Evolutionary conservation across 2,113 vertebrate genomes (phyloP), one percentile per base, ranked within the genome.

Genomic region (Poeciliopsis occidentalis): DNA sequence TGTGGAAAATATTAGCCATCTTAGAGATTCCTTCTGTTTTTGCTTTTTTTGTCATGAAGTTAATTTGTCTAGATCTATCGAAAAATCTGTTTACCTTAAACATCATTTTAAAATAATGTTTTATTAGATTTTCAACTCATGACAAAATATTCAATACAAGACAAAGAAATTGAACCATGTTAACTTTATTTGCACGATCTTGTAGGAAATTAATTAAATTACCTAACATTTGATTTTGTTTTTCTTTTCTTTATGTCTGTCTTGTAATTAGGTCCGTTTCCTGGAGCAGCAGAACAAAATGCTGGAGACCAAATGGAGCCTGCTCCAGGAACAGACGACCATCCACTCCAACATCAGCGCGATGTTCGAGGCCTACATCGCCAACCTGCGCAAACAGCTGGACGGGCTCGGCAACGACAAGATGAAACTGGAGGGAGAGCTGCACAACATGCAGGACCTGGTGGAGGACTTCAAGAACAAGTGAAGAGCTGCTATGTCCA

Each of bases 241-340:
- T 37, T 47, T 24, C 7, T 24, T 22, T 54, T 51, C 4, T 51
- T 24, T 19, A 1, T 64, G 7, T 47, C 34, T 62, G 15, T 44
- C 41, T 57, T 7, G 12, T 67, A 68, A 60, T 72, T 19, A 95
- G 97, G 97, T 99, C 19, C 96, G 97, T 24, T 97, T 98, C 87
- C 90, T 99, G 93, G 98, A 99, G 85, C 97, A 99, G 92, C 96
- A 99, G 93, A 99, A 99, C 93, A 99, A 99, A 87, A 97, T 98
- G 91, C 91, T 99, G 91, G 97, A 99, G 88, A 98, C 98, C 91
- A 98, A 99, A 92, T 99, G 97, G 97, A 93, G 80, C 62, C 94
- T 98, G 60, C 94, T 99, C 44, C 97, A 99, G 85, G 95, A 95
- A 44, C 97, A 99, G 93, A 96, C 97, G 69, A 91, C 92, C 76